Base-by-base conservation (phyloP, 2,888 invertebrate genomes). In the Phlogophora meticulosa region DNA sequence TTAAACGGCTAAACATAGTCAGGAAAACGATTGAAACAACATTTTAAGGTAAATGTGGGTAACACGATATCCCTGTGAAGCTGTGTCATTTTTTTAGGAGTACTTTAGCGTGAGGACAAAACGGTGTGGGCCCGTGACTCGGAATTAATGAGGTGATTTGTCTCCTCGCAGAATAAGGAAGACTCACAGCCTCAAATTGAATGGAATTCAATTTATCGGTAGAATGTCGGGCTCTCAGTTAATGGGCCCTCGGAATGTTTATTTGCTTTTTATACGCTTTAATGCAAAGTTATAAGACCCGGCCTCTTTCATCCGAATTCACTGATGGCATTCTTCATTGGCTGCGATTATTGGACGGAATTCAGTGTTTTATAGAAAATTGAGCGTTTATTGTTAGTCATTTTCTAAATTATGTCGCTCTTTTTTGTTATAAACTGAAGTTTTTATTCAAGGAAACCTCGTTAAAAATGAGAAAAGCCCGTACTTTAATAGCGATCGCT, bases 81-180 rank as follows among this genome's bases (percentile, higher is more conserved):
- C 62, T 38, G 56, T 78, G 63, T 73, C 45, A 71, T 53, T 76
- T 84, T 76, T 80, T 80, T 52, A 46, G 40, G 66, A 66, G 78
- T 81, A 79, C 78, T 83, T 87, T 65, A 81, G 42, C 49, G 52
- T 51, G 82, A 84, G 83, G 83, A 85, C 84, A 85, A 83, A 88
- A 86, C 73, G 84, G 78, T 81, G 76, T 73, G 79, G 64, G 80
- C 74, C 75, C 91, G 90, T 92, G 92, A 81, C 88, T 71, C 72
- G 42, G 92, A 91, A 92, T 92, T 90, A 93, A 93, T 92, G 91
- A 91, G 91, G 87, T 85, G 88, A 92, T 92, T 92, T 91, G 88
- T 92, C 90, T 88, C 82, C 76, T 74, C 72, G 71, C 60, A 76
- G 81, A 85, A 84, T 85, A 85, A 83, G 76, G 82, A 85, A 84